Conservation (phyloP, 2,888 invertebrate genomes). For the Zootermopsis nevadensis region DNA sequence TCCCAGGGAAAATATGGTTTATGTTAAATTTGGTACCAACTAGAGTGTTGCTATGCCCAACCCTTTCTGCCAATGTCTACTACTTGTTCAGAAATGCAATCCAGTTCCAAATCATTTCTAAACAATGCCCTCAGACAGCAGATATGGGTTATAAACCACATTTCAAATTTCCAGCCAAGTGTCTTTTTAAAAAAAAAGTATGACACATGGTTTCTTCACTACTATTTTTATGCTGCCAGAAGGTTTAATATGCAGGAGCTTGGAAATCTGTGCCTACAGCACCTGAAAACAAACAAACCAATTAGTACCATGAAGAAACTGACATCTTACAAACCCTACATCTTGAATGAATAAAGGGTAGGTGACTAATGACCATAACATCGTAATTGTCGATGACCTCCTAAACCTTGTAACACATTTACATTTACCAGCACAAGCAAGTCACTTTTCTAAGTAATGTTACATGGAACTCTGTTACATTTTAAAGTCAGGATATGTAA, state of each 20-base stretch:
- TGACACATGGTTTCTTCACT: slow-evolving; percentile 19
- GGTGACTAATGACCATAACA: too few relatives aligned
- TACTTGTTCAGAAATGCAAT: neutral
- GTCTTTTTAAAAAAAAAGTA: neutral
- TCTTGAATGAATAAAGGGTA: too few relatives aligned
- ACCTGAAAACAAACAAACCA: slow-evolving; percentile 51
- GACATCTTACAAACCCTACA: too few relatives aligned
- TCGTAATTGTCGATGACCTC: too few relatives aligned
- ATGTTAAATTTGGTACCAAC: neutral
- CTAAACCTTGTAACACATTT: too few relatives aligned
- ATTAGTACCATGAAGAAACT: too few relatives aligned
- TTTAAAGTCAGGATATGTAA: too few relatives aligned
- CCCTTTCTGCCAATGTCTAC: neutral
- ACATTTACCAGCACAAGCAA: too few relatives aligned
- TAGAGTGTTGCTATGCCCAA: neutral
- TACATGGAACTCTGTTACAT: too few relatives aligned
- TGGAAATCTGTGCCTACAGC: slow-evolving; percentile 62
- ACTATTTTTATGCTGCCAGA: slow-evolving; percentile 27
- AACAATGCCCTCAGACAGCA: neutral
- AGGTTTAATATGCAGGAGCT: slow-evolving; percentile 61
- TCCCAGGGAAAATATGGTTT: slow-evolving; percentile 8
- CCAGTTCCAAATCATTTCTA: slow-evolving; percentile 12
- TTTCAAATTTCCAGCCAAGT: slow-evolving; percentile 28
- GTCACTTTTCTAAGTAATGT: too few relatives aligned
- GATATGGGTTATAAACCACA: slow-evolving; percentile 24